phyloP scores from a whole-genome alignment of 2,797 vertebrate genomes.

The Clarias platycephalus region DNA sequence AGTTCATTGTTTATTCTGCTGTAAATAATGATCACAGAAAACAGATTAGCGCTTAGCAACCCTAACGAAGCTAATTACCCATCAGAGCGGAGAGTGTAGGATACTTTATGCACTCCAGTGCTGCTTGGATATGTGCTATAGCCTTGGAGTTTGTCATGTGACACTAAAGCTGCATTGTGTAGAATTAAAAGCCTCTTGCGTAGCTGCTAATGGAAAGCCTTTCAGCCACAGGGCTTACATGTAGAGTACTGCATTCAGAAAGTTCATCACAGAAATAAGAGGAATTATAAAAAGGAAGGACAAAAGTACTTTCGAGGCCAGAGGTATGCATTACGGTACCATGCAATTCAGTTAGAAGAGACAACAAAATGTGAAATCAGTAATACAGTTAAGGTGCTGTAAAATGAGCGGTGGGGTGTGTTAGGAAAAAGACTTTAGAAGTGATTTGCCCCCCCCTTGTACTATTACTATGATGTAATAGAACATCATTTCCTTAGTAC shows the following conservation, averaged over 20 bases:
- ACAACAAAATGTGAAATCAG: too few relatives aligned
- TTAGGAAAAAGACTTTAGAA: too few relatives aligned
- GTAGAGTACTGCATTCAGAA: neutral
- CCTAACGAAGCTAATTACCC: slow-evolving; percentile 62
- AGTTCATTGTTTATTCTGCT: slow-evolving; percentile 46
- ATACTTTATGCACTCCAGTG: slow-evolving; percentile 35
- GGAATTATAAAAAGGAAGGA: neutral
- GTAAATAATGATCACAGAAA: slow-evolving; percentile 67
- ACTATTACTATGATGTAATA: too few relatives aligned
- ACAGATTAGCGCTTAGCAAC: slow-evolving; percentile 71
- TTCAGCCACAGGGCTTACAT: neutral
- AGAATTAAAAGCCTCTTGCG: neutral
- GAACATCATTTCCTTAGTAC: neutral
- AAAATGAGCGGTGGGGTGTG: too few relatives aligned
- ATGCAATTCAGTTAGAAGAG: neutral
- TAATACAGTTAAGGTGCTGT: too few relatives aligned
- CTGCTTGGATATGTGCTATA: slow-evolving; percentile 42
- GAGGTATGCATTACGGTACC: neutral
- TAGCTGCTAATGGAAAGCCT: neutral
- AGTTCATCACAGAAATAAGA: neutral
- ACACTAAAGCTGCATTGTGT: neutral
- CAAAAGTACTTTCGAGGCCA: neutral
- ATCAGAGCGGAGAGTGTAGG: slow-evolving; percentile 50
- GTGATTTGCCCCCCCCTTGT: too few relatives aligned
- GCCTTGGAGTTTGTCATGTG: neutral